phyloP scores from a whole-genome alignment of 1,140 invertebrate species.

The Cylas formicarius region DNA sequence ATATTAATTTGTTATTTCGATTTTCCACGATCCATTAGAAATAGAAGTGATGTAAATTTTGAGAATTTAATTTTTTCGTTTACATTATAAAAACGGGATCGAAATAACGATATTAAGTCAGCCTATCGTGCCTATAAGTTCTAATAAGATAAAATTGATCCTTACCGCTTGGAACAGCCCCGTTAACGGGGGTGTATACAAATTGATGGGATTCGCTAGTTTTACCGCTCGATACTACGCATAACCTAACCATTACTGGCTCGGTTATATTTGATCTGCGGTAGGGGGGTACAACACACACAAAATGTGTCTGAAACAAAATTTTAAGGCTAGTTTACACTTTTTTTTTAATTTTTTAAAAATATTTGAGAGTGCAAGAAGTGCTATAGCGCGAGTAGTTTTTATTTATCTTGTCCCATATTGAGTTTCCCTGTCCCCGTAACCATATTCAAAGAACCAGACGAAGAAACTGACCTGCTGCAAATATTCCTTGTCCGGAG shows the following conservation, averaged over 20 bases:
- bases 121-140: conserved; percentile 28
- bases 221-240: conserved; percentile 79
- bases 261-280: conserved; percentile 54
- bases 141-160: conserved; percentile 29
- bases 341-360: no score
- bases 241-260: conserved; percentile 66
- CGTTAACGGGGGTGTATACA: conserved; percentile 63
- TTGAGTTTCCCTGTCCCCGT: not conserved
- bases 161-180: conserved; percentile 41
- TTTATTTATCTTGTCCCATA: no score
- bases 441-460: conserved; percentile 33
- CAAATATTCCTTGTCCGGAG: conserved; percentile 75
- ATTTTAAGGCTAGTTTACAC: conserved; percentile 4
- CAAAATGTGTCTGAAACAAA: conserved; percentile 77
- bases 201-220: conserved; percentile 82
- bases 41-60: no score
- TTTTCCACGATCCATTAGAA: no score
- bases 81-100: conserved; percentile 11
- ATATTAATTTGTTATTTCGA: no score
- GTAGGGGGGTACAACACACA: conserved; percentile 84
- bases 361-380: no score
- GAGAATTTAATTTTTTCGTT: no score
- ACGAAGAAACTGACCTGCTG: conserved; percentile 57
- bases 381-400: no score
- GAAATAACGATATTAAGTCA: conserved; percentile 36